Evolutionary conservation across 2,888 invertebrate species (phyloP).

Genomic region (Andrena minutula): DNA sequence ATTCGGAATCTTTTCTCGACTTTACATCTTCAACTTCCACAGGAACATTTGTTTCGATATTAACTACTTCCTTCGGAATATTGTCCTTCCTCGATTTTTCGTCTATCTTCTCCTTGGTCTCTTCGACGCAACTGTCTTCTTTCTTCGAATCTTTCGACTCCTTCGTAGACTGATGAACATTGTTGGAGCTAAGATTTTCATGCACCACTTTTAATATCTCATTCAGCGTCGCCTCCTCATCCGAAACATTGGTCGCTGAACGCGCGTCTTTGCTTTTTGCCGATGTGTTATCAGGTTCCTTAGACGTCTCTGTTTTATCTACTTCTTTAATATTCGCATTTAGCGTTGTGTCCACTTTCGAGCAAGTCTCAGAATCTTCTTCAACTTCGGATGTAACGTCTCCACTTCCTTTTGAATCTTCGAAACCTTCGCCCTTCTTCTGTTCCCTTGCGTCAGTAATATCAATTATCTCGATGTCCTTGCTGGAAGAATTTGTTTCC

Average conservation of each 20-base stretch:
- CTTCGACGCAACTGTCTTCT: constrained; percentile 3
- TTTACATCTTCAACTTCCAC: constrained; percentile 31
- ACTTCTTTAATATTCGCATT: constrained; percentile 11
- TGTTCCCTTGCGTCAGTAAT: constrained; percentile 3
- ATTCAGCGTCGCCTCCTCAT: constrained; percentile 48
- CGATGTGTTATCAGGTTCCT: constrained; percentile 2
- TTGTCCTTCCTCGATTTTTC: constrained; percentile 24
- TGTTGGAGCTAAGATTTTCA: constrained; percentile 42
- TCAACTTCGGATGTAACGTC: constrained; percentile 21
- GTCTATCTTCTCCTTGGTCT: constrained; percentile 17
- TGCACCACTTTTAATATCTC: constrained; percentile 62
- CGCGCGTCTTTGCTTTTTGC: constrained; percentile 30
- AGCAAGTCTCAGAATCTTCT: neutral
- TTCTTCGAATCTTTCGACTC: neutral
- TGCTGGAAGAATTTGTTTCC: constrained; percentile 15
- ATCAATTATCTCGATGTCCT: constrained; percentile 5
- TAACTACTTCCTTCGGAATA: constrained; percentile 2
- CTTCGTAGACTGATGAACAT: neutral
- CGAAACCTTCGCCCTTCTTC: neutral
- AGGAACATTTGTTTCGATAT: constrained; percentile 38
- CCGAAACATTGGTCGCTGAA: constrained; percentile 10
- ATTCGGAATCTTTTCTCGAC: constrained; percentile 43
- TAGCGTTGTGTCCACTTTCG: neutral
- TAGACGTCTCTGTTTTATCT: constrained; percentile 10
- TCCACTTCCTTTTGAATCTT: constrained; percentile 22